Evolutionary conservation across 1,140 invertebrate species (phyloP), one percentile per base, ranked within the genome.

Genomic region (Sinella curviseta): DNA sequence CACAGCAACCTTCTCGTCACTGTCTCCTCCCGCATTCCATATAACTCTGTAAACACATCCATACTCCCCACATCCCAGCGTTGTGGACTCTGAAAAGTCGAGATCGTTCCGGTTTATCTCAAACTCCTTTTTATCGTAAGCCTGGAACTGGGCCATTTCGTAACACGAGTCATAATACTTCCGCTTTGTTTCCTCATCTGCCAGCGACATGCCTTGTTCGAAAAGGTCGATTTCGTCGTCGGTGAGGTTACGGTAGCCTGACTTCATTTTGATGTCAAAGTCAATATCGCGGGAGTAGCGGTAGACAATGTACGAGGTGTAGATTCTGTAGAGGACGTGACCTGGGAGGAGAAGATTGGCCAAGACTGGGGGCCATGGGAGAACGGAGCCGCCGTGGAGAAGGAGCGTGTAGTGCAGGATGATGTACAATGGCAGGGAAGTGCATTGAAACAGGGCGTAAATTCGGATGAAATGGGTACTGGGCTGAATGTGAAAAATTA

Each of bases 151-250:
- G 8, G 28, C 74, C 28, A 8, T 36, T 30, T 75, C 74, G 12
- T 60, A 12, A 26, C 74, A 75, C 3, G 17, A 75, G 20, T 31
- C 17, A 14, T 24, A 8, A 20, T 8, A 16, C 2, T 3, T 36
- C 34, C 3, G 39, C n/a, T 4, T 48, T 30, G 14, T 8, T 8
- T 8, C 24, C 4, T 4, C 14, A 14, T 14, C 24, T 30, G 26
- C 3, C 12, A 20, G n/a, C 2, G 2, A 1, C n/a, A 79, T 24
- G 1, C 78, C 78, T 60, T 75, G 35, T 65, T 79, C 74, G 36
- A 79, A 79, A 35, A 74, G 31, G 1, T 36, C 12, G 30, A 79
- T 30, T 65, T 79, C 78, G 55, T 75, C 73, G 73, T 79, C 73
- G 8, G 74, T 75, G 0, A 79, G 35, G 4, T 60, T 14, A n/a